Conservation (phyloP, 2,113 vertebrate genomes). For the Aix galericulata region DNA sequence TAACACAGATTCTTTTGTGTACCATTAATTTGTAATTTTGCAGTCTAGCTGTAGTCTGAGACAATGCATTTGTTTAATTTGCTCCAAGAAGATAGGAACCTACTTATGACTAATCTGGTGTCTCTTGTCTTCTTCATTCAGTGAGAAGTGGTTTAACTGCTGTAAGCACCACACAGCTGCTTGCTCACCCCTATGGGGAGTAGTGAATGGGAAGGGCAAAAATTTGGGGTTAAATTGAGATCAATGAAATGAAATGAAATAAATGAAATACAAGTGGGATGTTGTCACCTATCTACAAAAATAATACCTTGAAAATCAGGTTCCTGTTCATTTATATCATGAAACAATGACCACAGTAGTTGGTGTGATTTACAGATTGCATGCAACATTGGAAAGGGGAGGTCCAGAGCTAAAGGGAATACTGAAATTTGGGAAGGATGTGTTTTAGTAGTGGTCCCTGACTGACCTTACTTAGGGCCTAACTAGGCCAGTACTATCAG, state of each 20-base stretch:
- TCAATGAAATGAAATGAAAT: background rate
- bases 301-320: background rate
- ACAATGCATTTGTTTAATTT: background rate
- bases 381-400: background rate
- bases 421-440: background rate
- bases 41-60: background rate
- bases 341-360: background rate
- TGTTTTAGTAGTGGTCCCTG: background rate
- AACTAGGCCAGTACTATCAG: background rate
- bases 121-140: background rate
- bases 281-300: background rate
- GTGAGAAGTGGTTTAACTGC: background rate
- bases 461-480: background rate
- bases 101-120: background rate
- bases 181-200: background rate
- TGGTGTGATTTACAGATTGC: background rate
- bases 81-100: background rate
- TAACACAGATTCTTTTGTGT: background rate
- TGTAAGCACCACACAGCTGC: background rate
- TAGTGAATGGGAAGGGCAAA: background rate
- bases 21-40: background rate
- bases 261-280: background rate
- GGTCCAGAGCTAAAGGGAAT: background rate
- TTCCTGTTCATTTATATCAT: background rate
- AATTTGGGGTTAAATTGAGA: background rate